Evolutionary conservation across 2,113 vertebrate genomes (phyloP), one percentile per base, ranked within the genome.

Genomic region (Limanda limanda): DNA sequence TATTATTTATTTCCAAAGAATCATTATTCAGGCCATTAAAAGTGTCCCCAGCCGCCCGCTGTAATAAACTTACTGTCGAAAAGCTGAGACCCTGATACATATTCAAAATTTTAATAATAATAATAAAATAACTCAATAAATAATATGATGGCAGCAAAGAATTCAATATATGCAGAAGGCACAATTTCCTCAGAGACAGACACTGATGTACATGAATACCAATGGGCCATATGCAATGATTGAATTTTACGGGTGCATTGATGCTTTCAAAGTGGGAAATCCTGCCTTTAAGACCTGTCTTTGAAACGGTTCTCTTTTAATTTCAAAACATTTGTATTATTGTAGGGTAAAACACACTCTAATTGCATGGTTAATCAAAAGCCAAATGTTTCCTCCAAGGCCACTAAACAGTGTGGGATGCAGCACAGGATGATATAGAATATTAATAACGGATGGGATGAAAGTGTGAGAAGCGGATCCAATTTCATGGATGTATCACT

Each of bases 401-500:
- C 76, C 63, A 86, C 75, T 87, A 91, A 89, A 87, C 60, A 73
- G 65, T 76, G 83, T 54, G 61, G 73, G 55, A 84, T 76, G 73
- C 59, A 64, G 69, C 66, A 76, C 63, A 85, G 75, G 76, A 87
- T 85, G 74, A 90, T 89, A 88, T 76, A 89, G 86, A 89, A 89
- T 91, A 91, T 90, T 92, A 91, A 91, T 87, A 91, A 88, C 45
- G n/a, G 57, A 58, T 76, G 59, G 84, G 80, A 83, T 91, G 72
- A 90, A 84, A 88, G 79, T 79, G 57, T 87, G 83, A 89, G 75
- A 80, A 89, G 86, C 86, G 72, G 85, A 93, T 90, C 86, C 88
- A 92, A 93, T 93, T 93, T 94, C 91, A 91, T 86, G 88, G 88
- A 81, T 93, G 81, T 89, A 88, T 91, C 82, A 66, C 86, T 90